Conservation (phyloP, 2,888 invertebrate species). For the Lampropteryx suffumata region DNA sequence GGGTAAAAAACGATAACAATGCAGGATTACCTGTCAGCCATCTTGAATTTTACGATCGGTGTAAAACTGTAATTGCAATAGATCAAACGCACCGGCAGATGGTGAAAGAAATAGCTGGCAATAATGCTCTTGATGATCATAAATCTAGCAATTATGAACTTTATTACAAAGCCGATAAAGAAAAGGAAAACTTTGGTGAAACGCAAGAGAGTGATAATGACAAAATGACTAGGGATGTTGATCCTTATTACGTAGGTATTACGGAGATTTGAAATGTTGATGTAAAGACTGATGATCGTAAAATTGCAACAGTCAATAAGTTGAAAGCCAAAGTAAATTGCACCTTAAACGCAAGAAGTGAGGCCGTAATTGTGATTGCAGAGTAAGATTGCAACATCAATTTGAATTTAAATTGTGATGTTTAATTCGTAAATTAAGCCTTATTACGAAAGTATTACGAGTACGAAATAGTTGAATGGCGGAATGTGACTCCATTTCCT, state of each 20-base stretch:
- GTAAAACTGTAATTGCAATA: constrained; percentile 76
- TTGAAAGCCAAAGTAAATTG: constrained; percentile 9
- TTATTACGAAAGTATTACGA: constrained; percentile 32
- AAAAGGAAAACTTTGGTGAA: constrained; percentile 6
- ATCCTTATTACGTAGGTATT: constrained; percentile 13
- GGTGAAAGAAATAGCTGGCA: constrained; percentile 43
- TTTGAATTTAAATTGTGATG: constrained; percentile 27
- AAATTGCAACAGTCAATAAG: constrained; percentile 29
- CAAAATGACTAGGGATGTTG: constrained; percentile 15
- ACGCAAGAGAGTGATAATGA: constrained; percentile 18
- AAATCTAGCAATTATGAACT: constrained; percentile 18
- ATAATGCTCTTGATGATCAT: constrained; percentile 28
- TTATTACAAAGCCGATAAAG: constrained; percentile 13
- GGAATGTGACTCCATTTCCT: constrained; percentile 37
- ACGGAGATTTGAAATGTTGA: constrained; percentile 11
- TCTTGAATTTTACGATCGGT: constrained; percentile 70
- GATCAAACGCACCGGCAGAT: constrained; percentile 70
- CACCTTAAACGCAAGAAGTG: constrained; percentile 3
- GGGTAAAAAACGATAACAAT: constrained; percentile 65
- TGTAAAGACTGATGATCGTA: constrained; percentile 18
- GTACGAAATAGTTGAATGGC: constrained; percentile 22
- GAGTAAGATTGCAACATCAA: constrained; percentile 13
- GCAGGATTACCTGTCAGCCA: constrained; percentile 67
- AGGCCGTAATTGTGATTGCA: constrained; percentile 8
- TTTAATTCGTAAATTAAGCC: constrained; percentile 31